phyloP scores from a whole-genome alignment of 2,113 vertebrate species.

The Neogale vison region DNA sequence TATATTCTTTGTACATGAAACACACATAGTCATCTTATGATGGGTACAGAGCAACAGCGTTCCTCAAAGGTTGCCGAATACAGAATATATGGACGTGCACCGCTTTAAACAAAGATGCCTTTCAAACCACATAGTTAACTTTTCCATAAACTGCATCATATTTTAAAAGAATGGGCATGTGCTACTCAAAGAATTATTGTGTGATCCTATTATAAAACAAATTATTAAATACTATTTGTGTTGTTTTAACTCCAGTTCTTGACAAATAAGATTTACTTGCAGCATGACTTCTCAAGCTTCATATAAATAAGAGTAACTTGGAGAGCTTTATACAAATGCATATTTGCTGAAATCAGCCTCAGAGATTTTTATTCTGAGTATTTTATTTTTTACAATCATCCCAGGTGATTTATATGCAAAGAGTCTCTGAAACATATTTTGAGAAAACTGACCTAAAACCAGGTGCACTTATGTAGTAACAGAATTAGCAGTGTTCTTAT shows the following conservation, averaged over 20 bases:
- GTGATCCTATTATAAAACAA: neutral
- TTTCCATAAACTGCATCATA: neutral
- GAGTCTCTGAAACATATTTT: neutral
- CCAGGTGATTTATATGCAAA: neutral
- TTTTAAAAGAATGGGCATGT: neutral
- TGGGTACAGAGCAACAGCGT: neutral
- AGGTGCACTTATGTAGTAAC: neutral
- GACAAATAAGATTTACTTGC: neutral
- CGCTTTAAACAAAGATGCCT: neutral
- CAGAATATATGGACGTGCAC: neutral
- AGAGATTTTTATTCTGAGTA: neutral
- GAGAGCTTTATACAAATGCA: neutral
- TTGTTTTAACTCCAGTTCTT: neutral
- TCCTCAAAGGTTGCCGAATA: neutral
- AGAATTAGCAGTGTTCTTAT: neutral
- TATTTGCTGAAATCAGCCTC: neutral
- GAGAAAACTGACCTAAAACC: neutral
- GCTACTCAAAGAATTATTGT: neutral
- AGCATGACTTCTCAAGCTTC: neutral
- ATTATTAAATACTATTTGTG: neutral
- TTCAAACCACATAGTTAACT: neutral
- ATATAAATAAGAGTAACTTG: neutral
- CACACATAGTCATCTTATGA: neutral
- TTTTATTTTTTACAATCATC: neutral
- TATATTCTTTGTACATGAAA: neutral